These are phyloP conservation scores for Notolabrus celidotus DNA, from an alignment of 2,797 vertebrate species.

Conservation along the genomic window DNA sequence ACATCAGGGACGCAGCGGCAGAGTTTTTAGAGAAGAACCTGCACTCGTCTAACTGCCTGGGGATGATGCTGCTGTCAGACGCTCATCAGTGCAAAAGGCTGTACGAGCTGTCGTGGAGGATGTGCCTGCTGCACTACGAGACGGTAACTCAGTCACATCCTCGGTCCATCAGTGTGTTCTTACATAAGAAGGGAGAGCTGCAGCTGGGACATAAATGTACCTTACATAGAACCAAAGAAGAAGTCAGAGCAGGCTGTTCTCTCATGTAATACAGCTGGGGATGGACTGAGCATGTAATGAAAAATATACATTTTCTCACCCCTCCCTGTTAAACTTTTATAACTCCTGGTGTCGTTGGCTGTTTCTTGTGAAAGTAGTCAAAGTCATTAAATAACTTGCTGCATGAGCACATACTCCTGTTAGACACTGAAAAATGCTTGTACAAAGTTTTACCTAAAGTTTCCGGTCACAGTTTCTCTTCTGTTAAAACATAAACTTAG, in stretches of 20 bases:
- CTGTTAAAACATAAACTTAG: too few species aligned
- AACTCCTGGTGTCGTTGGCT: too few species aligned
- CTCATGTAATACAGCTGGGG: too few species aligned
- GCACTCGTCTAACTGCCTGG: slow-evolving; percentile 93
- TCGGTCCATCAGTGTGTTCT: background rate
- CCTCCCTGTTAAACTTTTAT: too few species aligned
- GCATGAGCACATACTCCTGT: too few species aligned
- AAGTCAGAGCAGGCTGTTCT: background rate
- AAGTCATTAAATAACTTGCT: too few species aligned
- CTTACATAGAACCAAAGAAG: background rate
- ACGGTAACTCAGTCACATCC: slow-evolving; percentile 65
- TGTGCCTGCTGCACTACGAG: slow-evolving; percentile 95
- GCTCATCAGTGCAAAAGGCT: slow-evolving; percentile 95
- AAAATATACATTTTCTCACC: too few species aligned
- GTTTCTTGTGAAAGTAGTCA: too few species aligned
- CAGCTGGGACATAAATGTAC: background rate
- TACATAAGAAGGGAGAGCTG: background rate
- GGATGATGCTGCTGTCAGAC: slow-evolving; percentile 94
- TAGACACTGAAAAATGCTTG: too few species aligned
- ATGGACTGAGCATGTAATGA: too few species aligned
- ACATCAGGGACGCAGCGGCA: slow-evolving; percentile 92
- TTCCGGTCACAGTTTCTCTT: too few species aligned
- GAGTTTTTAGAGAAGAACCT: slow-evolving; percentile 96
- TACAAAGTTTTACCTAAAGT: too few species aligned
- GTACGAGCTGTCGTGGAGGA: slow-evolving; percentile 93